Base-by-base conservation (phyloP, 1,140 invertebrate species). In the Magallana ariakensis region DNA sequence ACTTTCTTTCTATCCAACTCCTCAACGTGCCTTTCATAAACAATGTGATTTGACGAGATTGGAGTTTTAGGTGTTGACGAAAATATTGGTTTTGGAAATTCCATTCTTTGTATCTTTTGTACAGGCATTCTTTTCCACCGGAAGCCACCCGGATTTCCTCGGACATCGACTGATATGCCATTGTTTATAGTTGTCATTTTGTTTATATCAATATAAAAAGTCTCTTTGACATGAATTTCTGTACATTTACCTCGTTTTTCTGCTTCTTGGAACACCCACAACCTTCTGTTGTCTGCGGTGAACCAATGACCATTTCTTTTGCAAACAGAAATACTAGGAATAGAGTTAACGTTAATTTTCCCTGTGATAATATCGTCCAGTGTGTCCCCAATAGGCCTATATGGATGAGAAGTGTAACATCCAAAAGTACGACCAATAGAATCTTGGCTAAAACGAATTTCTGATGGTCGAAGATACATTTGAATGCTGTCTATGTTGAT, bases 401-500 rank as follows among this genome's bases (percentile, higher is more conserved):
- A 26, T 33, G 4, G 9, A 60, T 75, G 85, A 10, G n/a, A 83
- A 4, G 60, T 60, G 54, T 33, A 22, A 26, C 46, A 2, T 13
- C 22, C n/a, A 80, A 89, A 89, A 16, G 13, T 33, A 80, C 57
- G 53, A 9, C 62, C 60, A 11, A 89, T 89, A 55, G 85, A 84
- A 83, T 89, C 70, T 56, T 89, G 88, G 16, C 62, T 83, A 70
- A 84, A 89, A 46, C 82, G 33, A 60, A 89, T 89, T 80, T 89
- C 82, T 16, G 87, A 89, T 11, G 87, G 87, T 75, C 2, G n/a
- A 8, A 86, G 53, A 33, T 75, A 62, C 66, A 83, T 83, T 26
- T 10, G 22, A 13, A 33, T 26, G 22, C 10, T 75, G 33, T 46
- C 33, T 46, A 46, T 46, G 33, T 46, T 9, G 8, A 19, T 22